These are phyloP conservation scores for Tipula vernalis DNA, from an alignment of 2,888 invertebrate genomes.

Conservation along the genomic window DNA sequence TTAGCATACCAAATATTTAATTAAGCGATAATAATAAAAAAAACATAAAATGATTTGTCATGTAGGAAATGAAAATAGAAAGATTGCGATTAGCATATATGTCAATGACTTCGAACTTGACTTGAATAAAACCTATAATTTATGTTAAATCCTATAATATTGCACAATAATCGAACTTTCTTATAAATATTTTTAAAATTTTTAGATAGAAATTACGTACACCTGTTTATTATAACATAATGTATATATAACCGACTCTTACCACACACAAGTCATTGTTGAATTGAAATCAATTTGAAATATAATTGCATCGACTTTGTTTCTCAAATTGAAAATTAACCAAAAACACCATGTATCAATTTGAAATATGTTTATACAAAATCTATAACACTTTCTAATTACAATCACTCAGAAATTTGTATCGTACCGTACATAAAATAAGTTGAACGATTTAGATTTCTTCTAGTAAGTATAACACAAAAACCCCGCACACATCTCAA, in stretches of 20 bases:
- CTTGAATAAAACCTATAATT: neutral
- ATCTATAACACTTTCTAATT: neutral
- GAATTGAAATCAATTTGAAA: neutral
- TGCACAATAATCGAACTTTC: neutral
- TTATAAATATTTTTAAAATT: neutral
- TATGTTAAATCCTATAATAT: neutral
- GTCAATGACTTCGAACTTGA: neutral
- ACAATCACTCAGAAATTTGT: neutral
- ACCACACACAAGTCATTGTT: neutral
- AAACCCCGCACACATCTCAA: neutral
- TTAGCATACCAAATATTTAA: no score
- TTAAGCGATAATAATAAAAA: no score
- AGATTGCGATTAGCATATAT: neutral
- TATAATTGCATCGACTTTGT: neutral
- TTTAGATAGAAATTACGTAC: neutral
- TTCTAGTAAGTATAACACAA: neutral
- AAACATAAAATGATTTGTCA: no score
- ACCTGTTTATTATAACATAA: neutral
- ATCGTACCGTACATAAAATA: neutral
- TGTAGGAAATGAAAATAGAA: neutral
- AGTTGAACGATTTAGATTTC: neutral
- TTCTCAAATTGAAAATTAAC: neutral
- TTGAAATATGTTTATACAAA: neutral
- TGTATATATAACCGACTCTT: neutral
- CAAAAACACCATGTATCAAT: neutral